Evolutionary conservation across 2,888 invertebrate genomes (phyloP).

Genomic region (Andrena bicolor): DNA sequence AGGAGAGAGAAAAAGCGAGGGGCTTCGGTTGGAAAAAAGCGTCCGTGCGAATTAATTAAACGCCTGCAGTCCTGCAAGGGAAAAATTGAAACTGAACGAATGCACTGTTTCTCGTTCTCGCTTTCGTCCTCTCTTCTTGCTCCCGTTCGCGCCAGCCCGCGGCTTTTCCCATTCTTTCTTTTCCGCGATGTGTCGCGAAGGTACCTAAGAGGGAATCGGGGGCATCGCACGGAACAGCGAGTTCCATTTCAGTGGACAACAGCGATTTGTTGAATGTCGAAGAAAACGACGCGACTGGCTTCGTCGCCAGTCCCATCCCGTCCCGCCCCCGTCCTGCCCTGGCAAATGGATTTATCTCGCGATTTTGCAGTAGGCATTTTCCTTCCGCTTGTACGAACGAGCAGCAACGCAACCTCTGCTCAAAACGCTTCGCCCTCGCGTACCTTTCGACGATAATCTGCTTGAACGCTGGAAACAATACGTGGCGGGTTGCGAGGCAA

Average conservation of each 20-base stretch:
- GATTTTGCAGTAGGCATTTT: no score
- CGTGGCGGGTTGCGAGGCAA: no score
- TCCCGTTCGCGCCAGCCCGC: neutral
- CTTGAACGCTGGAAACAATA: no score
- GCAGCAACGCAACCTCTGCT: no score
- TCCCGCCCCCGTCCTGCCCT: no score
- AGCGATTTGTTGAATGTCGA: neutral
- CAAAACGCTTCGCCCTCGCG: no score
- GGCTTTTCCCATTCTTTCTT: neutral
- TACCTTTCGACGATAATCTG: no score
- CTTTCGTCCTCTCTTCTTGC: constrained; percentile 1
- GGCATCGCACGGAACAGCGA: neutral
- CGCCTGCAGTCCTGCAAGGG: constrained; percentile 16
- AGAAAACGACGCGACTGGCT: neutral
- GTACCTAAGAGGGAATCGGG: neutral
- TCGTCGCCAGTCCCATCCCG: no score
- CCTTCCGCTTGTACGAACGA: no score
- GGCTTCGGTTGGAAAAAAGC: neutral
- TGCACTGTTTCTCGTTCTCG: neutral
- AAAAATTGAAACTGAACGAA: constrained; percentile 34
- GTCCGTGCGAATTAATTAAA: constrained; percentile 54
- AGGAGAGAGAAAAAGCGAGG: neutral
- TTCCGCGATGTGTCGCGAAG: neutral
- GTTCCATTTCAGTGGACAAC: constrained; percentile 17
- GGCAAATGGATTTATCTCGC: constrained; percentile 16